Evolutionary conservation across 2,888 invertebrate species (phyloP).

Genomic region (Crioceris asparagi): DNA sequence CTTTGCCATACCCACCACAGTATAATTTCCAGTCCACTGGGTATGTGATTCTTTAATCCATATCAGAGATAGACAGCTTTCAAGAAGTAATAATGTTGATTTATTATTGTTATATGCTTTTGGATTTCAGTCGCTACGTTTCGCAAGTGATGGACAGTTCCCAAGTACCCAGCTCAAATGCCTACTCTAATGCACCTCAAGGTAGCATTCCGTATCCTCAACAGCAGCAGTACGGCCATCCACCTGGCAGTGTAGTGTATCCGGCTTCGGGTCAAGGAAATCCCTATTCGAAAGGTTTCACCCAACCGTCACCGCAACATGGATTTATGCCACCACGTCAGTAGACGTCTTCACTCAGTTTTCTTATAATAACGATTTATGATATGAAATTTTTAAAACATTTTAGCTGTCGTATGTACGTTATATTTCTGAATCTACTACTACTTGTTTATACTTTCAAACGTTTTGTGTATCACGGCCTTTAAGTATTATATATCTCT

Average conservation of each 20-base stretch:
- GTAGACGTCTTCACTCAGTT: too few relatives aligned
- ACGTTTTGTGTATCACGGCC: slow-evolving; percentile 6
- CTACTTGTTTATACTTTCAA: background rate
- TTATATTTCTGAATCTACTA: too few relatives aligned
- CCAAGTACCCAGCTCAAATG: slow-evolving; percentile 29
- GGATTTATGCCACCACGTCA: slow-evolving; percentile 33
- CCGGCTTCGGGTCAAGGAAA: slow-evolving; percentile 28
- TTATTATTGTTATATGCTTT: slow-evolving; percentile 3
- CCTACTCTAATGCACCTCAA: slow-evolving; percentile 29
- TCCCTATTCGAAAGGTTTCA: slow-evolving; percentile 34
- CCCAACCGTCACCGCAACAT: slow-evolving; percentile 30
- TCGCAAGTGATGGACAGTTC: slow-evolving; percentile 30
- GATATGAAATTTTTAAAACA: too few relatives aligned
- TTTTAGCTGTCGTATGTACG: too few relatives aligned
- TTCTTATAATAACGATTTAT: too few relatives aligned
- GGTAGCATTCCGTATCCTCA: slow-evolving; percentile 28
- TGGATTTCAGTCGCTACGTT: slow-evolving; percentile 22
- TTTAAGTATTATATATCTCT: slow-evolving; percentile 18
- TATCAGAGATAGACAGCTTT: too few relatives aligned
- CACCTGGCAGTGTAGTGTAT: slow-evolving; percentile 23
- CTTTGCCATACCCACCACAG: slow-evolving; percentile 30
- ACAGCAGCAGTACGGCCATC: slow-evolving; percentile 23
- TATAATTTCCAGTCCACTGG: slow-evolving; percentile 30
- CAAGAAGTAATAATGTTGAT: background rate
- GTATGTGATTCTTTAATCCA: slow-evolving; percentile 23